These are phyloP conservation scores for Drosophila monieri DNA, from an alignment of 2,888 invertebrate genomes.

Conservation along the genomic window DNA sequence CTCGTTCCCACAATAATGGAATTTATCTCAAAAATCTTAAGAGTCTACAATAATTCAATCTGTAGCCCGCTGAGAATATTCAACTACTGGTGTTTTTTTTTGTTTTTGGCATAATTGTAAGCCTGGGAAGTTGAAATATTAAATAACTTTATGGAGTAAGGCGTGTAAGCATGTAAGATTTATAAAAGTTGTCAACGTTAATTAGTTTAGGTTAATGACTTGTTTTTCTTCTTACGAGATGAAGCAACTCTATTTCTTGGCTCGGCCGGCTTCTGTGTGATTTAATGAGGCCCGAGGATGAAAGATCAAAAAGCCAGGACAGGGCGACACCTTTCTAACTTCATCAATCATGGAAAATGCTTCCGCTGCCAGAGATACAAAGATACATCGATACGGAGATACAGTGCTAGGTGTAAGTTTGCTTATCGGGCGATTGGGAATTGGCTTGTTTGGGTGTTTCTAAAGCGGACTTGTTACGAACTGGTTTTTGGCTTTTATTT, in stretches of 20 bases:
- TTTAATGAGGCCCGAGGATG: constrained; percentile 34
- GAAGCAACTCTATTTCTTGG: constrained; percentile 21
- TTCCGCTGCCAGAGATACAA: constrained; percentile 34
- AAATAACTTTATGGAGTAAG: constrained; percentile 2
- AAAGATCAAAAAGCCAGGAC: constrained; percentile 40
- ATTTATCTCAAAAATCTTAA: not conserved
- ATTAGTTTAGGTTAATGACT: constrained; percentile 32
- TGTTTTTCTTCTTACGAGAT: constrained; percentile 17
- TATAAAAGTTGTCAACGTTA: constrained; percentile 25
- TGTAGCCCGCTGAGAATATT: constrained; percentile 14
- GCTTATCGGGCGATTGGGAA: constrained; percentile 66
- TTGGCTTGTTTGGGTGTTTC: constrained; percentile 61
- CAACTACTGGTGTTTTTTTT: constrained; percentile 14
- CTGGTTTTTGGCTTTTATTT: constrained; percentile 20
- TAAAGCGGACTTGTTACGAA: constrained; percentile 23
- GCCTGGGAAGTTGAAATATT: constrained; percentile 1
- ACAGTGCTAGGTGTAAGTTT: constrained; percentile 43
- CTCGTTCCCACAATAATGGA: constrained; percentile 9
- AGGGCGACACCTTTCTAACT: constrained; percentile 61
- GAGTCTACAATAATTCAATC: constrained; percentile 2
- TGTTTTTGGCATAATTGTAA: constrained; percentile 4
- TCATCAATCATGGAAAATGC: constrained; percentile 64
- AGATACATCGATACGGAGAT: constrained; percentile 15
- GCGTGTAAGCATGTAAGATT: constrained; percentile 4
- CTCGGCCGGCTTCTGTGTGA: constrained; percentile 28